phyloP scores from a whole-genome alignment of 2,113 vertebrate genomes.

The Lasiurus borealis region DNA sequence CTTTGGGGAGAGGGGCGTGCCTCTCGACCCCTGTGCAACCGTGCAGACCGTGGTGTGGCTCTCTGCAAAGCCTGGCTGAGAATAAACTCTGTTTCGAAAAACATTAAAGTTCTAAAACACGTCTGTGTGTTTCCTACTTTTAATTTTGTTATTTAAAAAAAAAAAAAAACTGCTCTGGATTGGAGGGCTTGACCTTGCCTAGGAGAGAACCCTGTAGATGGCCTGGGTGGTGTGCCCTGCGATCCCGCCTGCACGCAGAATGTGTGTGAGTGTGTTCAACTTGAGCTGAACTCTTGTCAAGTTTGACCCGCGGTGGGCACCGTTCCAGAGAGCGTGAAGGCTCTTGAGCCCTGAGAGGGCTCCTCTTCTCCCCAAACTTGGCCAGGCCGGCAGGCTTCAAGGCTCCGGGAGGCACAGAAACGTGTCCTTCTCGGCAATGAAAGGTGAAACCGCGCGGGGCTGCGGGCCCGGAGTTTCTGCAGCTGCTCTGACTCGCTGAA shows the following conservation, averaged over 20 bases:
- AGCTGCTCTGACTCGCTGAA: constrained; percentile 74
- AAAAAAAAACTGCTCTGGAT: constrained; percentile 41
- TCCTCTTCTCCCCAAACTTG: constrained; percentile 74
- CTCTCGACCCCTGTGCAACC: constrained; percentile 85
- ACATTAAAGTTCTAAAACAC: constrained; percentile 87
- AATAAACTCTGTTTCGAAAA: constrained; percentile 88
- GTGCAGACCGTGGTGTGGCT: constrained; percentile 86
- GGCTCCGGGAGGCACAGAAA: constrained; percentile 66
- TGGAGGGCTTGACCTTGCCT: constrained; percentile 50
- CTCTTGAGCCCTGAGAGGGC: constrained; percentile 78
- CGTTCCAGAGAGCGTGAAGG: constrained; percentile 76
- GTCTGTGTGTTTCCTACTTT: constrained; percentile 83
- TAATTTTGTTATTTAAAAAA: background rate
- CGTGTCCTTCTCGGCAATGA: constrained; percentile 70
- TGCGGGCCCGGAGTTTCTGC: constrained; percentile 72
- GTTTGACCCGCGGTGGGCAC: constrained; percentile 65
- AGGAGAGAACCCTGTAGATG: constrained; percentile 54
- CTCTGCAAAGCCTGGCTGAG: constrained; percentile 86
- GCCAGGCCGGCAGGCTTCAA: constrained; percentile 50
- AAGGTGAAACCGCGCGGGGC: constrained; percentile 75
- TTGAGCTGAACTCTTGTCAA: constrained; percentile 66
- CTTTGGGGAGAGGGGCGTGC: constrained; percentile 68
- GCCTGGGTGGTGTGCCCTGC: constrained; percentile 46
- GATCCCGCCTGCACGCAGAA: constrained; percentile 61
- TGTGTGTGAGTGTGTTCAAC: constrained; percentile 68